Conservation (phyloP, 1,140 invertebrate species). For the Oscheius sp. region DNA sequence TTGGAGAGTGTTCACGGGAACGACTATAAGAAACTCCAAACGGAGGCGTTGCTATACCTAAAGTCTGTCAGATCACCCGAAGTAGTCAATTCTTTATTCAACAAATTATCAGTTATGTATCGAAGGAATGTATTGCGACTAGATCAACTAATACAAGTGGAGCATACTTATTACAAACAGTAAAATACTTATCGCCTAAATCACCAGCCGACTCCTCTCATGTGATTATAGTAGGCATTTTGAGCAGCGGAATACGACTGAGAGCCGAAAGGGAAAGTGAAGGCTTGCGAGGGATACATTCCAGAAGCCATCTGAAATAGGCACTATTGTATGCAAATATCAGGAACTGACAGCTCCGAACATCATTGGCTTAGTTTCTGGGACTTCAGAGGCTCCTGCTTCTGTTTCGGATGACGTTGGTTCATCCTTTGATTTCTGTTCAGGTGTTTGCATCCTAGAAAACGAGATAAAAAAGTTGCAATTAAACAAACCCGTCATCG, state of each 20-base stretch:
- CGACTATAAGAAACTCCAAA: too few relatives aligned
- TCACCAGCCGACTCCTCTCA: conserved; percentile 17
- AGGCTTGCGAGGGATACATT: conserved; percentile 3
- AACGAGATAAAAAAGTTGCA: background rate
- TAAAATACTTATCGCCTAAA: too few relatives aligned
- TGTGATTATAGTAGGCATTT: conserved; percentile 7
- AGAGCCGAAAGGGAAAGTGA: conserved; percentile 5
- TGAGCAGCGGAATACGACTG: conserved; percentile 1
- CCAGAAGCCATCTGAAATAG: conserved; percentile 2
- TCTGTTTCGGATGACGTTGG: background rate
- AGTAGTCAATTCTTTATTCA: too few relatives aligned
- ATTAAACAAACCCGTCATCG: conserved; percentile 14
- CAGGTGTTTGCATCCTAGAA: background rate
- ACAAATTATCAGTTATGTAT: too few relatives aligned
- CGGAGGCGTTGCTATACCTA: too few relatives aligned
- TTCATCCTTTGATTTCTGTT: background rate
- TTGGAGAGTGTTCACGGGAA: too few relatives aligned
- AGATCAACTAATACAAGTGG: too few relatives aligned
- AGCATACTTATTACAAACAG: too few relatives aligned
- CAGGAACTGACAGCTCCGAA: background rate
- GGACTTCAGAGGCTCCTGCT: background rate
- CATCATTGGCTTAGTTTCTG: conserved; percentile 2
- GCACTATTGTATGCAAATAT: background rate
- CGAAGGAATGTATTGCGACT: too few relatives aligned
- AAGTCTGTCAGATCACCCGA: too few relatives aligned